Evolutionary conservation across 2,888 invertebrate species (phyloP).

Genomic region (Zaprionus bogoriensis): DNA sequence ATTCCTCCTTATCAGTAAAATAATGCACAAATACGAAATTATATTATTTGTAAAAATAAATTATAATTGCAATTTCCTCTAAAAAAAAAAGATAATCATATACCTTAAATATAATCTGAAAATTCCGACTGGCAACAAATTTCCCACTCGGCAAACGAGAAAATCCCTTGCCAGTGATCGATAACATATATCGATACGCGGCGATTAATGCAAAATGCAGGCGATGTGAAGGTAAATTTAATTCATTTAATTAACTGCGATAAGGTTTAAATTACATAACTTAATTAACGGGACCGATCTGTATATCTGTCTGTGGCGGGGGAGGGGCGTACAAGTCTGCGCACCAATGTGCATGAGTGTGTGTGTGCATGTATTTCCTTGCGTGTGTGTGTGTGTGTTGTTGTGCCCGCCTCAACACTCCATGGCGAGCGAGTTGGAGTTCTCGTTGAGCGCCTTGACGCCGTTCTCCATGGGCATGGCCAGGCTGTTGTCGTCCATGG

Average conservation of each 20-base stretch:
- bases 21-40: no score
- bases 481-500: slow-evolving; percentile 81
- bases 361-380: slow-evolving; percentile 5
- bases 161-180: no score
- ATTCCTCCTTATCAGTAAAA: no score
- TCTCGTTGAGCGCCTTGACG: slow-evolving; percentile 81
- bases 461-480: slow-evolving; percentile 81
- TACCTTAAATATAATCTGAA: no score
- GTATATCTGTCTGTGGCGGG: slow-evolving; percentile 8
- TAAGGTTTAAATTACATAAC: slow-evolving; percentile 58
- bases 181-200: slow-evolving; percentile 4
- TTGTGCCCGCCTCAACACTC: slow-evolving; percentile 77
- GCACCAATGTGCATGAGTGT: slow-evolving; percentile 14
- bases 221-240: slow-evolving; percentile 35
- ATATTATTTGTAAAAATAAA: no score
- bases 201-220: neutral
- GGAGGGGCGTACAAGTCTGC: slow-evolving; percentile 26
- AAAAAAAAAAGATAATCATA: no score
- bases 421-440: slow-evolving; percentile 83
- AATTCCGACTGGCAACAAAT: no score
- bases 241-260: slow-evolving; percentile 56
- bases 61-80: no score
- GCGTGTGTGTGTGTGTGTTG: slow-evolving; percentile 2
- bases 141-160: no score
- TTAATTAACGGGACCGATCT: slow-evolving; percentile 55